These are phyloP conservation scores for Coendou prehensilis DNA, from an alignment of 2,797 vertebrate species.

Conservation along the genomic window DNA sequence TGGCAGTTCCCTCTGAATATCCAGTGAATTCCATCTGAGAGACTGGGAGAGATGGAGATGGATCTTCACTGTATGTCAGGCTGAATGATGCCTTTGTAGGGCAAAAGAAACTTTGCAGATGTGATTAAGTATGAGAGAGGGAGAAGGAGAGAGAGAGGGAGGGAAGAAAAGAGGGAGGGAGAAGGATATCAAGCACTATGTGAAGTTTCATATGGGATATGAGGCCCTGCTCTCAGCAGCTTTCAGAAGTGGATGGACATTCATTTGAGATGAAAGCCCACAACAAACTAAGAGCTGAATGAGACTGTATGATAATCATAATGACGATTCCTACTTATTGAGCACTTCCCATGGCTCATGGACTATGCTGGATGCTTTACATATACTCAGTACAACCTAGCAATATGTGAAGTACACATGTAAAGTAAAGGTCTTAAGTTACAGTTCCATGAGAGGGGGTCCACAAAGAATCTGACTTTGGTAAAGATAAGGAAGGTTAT, in stretches of 20 bases:
- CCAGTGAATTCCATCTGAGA: background rate
- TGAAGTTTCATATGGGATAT: background rate
- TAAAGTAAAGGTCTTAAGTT: background rate
- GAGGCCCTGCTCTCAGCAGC: background rate
- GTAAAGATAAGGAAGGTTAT: background rate
- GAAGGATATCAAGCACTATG: background rate
- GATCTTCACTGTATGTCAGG: background rate
- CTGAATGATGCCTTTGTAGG: background rate
- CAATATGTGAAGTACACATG: background rate
- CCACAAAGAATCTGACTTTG: background rate
- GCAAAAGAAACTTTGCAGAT: background rate
- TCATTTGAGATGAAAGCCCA: background rate
- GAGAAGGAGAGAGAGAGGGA: background rate
- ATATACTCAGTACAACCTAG: background rate
- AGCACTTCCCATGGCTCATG: background rate
- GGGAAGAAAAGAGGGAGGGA: background rate
- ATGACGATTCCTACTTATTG: background rate
- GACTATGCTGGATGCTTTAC: background rate
- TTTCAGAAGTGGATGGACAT: background rate
- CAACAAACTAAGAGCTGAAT: background rate
- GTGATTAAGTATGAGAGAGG: background rate
- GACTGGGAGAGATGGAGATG: background rate
- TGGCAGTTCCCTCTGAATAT: conserved; percentile 3
- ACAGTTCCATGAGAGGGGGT: background rate
- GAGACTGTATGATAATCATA: background rate